Conservation (phyloP, 2,888 invertebrate genomes). For the Didymodactylos carnosus region DNA sequence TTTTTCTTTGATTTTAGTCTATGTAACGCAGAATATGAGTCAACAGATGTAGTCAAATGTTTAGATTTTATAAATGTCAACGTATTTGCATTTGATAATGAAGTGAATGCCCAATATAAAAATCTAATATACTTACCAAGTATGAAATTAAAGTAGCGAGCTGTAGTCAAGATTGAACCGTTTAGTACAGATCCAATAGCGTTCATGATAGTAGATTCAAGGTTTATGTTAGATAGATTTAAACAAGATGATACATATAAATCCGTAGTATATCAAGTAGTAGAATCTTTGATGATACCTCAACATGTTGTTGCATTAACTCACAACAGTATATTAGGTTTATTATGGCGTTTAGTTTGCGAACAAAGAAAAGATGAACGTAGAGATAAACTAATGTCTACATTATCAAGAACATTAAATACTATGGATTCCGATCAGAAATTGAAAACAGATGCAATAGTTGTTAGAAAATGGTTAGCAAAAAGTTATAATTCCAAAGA, state of each 20-base stretch:
- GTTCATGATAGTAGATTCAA: not conserved
- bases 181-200: not conserved
- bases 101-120: not conserved
- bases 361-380: not conserved
- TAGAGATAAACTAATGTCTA: not conserved
- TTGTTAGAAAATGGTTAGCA: not conserved
- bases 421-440: not conserved
- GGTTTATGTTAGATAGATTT: not conserved
- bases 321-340: not conserved
- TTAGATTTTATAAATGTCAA: not conserved
- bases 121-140: not conserved
- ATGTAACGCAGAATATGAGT: not conserved
- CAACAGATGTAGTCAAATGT: not conserved
- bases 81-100: not conserved
- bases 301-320: not conserved
- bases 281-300: not conserved
- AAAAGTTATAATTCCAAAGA: not conserved
- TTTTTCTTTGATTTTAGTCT: not conserved
- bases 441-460: not conserved
- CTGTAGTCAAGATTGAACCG: not conserved
- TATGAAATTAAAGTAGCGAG: not conserved
- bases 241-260: not conserved
- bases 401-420: not conserved
- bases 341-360: not conserved
- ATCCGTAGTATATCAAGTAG: not conserved